Conservation (phyloP, 2,888 invertebrate species). For the Gerris lacustris region DNA sequence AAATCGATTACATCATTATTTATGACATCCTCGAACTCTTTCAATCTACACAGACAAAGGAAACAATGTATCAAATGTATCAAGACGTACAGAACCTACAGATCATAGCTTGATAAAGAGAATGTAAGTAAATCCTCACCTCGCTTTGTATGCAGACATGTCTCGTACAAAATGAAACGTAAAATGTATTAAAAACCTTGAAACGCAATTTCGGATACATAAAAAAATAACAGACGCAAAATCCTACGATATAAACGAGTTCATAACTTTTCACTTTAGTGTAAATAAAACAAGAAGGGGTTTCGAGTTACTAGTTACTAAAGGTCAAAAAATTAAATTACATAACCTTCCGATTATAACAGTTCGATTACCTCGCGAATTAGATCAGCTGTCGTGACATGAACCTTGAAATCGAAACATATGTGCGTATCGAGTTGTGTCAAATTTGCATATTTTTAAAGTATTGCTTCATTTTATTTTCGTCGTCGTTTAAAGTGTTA, state of each 20-base stretch:
- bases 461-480: neutral
- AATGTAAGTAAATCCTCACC: conserved; percentile 29
- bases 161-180: neutral
- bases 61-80: conserved; percentile 11
- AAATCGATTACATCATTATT: conserved; percentile 58
- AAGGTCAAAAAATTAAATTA: too few relatives aligned
- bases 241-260: too few relatives aligned
- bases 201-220: neutral
- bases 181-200: neutral
- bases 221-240: neutral
- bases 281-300: too few relatives aligned
- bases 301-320: too few relatives aligned
- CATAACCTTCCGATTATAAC: neutral
- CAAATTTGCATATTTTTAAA: conserved; percentile 5
- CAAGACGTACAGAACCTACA: neutral
- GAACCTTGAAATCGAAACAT: conserved; percentile 8
- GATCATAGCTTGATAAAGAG: neutral
- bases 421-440: conserved; percentile 9
- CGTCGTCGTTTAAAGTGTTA: neutral
- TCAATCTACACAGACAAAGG: conserved; percentile 48
- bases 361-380: neutral
- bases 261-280: too few relatives aligned
- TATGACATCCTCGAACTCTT: conserved; percentile 64
- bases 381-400: conserved; percentile 7
- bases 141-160: conserved; percentile 35